A percentile compares a stretch with the other conserved stretches of the same genome.
Evolutionary conservation across 2,888 invertebrate genomes (phyloP).

Genomic region (Clusia tigrina): DNA sequence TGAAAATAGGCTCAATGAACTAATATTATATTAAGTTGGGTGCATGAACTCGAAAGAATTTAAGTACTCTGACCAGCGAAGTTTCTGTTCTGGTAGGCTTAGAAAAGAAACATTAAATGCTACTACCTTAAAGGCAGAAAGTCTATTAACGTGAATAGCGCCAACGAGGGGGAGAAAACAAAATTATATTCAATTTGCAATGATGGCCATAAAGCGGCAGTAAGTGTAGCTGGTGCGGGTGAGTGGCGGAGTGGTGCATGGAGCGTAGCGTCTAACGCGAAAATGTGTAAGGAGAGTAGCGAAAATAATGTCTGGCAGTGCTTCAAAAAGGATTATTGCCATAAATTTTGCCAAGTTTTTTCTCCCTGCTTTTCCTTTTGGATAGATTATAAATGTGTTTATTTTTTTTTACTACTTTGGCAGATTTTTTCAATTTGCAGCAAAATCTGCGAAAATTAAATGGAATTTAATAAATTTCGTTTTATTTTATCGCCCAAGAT

Average conservation of each 20-base stretch:
- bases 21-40: too few species aligned
- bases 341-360: not conserved
- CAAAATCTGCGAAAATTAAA: not conserved
- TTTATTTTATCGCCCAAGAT: too few species aligned
- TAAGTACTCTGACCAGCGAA: too few species aligned
- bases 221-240: not conserved
- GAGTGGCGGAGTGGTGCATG: not conserved
- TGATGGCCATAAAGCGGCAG: constrained; percentile 44
- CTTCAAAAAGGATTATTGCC: constrained; percentile 10
- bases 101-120: too few species aligned
- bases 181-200: constrained; percentile 57
- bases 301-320: constrained; percentile 3
- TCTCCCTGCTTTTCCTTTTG: not conserved
- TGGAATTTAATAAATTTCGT: not conserved
- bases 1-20: too few species aligned
- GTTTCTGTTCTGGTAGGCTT: too few species aligned
- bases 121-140: too few species aligned
- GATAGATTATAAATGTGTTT: not conserved
- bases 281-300: not conserved
- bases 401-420: not conserved
- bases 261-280: not conserved
- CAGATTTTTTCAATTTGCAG: not conserved
- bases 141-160: too few species aligned
- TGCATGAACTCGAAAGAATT: too few species aligned
- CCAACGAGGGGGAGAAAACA: constrained; percentile 47